Percentiles rank a stretch among this genome's conserved stretches.
phyloP scores from a whole-genome alignment of 53 echinoderm and acorn worm genomes.

The Arbacia lixula region DNA sequence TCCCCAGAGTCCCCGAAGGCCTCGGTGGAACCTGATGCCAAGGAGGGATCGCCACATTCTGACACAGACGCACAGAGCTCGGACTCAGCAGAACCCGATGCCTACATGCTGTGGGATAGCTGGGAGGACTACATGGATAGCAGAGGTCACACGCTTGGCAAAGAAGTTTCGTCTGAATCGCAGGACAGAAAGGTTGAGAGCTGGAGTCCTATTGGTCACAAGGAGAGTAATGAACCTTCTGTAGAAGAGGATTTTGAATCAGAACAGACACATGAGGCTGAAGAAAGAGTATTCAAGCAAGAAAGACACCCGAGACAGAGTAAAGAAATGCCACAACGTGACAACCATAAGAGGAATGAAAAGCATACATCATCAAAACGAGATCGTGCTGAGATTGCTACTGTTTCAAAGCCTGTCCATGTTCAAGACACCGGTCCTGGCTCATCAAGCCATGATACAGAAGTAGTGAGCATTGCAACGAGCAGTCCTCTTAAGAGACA shows the following conservation, averaged over 20 bases:
- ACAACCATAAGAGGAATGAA: no score
- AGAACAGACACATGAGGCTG: background rate
- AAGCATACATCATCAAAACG: background rate
- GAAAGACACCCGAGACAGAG: no score
- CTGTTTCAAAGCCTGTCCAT: no score
- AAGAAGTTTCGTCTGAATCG: background rate
- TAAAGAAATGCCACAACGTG: no score
- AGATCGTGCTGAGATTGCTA: background rate
- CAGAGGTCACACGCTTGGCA: constrained; percentile 34
- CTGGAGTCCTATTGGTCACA: background rate
- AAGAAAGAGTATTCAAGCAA: background rate
- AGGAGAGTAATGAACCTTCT: background rate
- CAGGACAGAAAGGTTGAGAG: no score
- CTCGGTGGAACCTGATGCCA: background rate
- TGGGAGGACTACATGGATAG: constrained; percentile 73
- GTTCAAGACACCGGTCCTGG: no score
- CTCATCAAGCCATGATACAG: no score
- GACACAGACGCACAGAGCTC: background rate
- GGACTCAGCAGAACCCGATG: constrained; percentile 31
- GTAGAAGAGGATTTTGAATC: background rate
- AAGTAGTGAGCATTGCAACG: no score
- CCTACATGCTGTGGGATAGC: constrained; percentile 55
- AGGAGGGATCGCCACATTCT: background rate
- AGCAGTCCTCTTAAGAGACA: no score
- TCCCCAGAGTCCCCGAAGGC: background rate